phyloP scores from a whole-genome alignment of 37 sponge, comb jelly and placozoan genomes.

The Geodia barretti region DNA sequence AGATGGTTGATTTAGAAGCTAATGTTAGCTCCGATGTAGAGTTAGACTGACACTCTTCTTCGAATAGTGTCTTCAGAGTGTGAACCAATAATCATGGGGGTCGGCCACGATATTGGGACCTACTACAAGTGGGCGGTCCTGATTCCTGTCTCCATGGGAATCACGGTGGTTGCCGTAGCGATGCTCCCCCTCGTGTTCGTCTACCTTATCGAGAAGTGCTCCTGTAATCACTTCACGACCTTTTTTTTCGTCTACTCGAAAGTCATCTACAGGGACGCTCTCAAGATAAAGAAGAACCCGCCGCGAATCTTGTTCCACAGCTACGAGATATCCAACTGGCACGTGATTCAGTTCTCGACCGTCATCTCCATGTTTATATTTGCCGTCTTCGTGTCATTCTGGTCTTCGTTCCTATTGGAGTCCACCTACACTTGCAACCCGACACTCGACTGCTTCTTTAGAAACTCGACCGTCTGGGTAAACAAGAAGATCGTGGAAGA shows the following conservation, averaged over 20 bases:
- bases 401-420: neutral
- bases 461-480: neutral
- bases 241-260: neutral
- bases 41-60: too few relatives aligned
- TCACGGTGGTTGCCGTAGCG: too few relatives aligned
- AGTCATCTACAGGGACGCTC: neutral
- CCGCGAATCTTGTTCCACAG: neutral
- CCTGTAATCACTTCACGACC: neutral
- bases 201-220: too few relatives aligned
- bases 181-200: too few relatives aligned
- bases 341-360: neutral
- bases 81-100: too few relatives aligned
- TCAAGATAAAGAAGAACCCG: neutral
- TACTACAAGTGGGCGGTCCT: too few relatives aligned
- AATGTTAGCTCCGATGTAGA: too few relatives aligned
- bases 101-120: too few relatives aligned
- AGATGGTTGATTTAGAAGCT: too few relatives aligned
- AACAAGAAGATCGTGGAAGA: neutral
- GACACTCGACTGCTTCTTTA: neutral
- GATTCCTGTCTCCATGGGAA: too few relatives aligned
- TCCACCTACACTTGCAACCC: neutral
- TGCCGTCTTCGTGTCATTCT: neutral
- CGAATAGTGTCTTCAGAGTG: too few relatives aligned
- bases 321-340: neutral
- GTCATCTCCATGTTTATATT: neutral